A percentile compares a stretch with the other conserved stretches of the same genome.
Evolutionary conservation across 2,888 invertebrate genomes (phyloP).

Genomic region (Pomacea canaliculata): DNA sequence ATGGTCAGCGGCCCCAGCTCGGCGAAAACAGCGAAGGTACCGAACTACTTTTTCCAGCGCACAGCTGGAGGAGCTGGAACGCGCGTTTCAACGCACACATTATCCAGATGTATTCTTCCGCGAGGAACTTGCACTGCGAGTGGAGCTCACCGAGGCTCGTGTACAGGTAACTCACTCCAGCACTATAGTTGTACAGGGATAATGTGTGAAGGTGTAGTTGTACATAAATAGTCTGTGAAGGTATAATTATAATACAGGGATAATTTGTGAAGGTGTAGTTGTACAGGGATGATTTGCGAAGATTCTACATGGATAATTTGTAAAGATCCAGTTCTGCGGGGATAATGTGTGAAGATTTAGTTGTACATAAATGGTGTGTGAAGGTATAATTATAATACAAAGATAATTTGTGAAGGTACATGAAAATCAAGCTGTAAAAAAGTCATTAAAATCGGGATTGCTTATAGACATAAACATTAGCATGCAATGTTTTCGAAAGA

Average conservation of each 20-base stretch:
- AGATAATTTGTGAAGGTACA: too few relatives aligned
- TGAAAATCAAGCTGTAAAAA: too few relatives aligned
- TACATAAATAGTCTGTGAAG: not conserved
- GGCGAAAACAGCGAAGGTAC: constrained; percentile 64
- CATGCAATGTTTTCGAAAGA: too few relatives aligned
- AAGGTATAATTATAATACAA: too few relatives aligned
- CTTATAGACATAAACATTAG: too few relatives aligned
- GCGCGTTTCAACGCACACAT: constrained; percentile 67
- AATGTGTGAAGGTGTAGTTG: not conserved
- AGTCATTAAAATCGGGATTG: too few relatives aligned
- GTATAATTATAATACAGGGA: too few relatives aligned
- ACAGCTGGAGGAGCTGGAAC: constrained; percentile 65
- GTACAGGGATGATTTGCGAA: too few relatives aligned
- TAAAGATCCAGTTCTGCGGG: too few relatives aligned
- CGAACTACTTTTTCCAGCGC: constrained; percentile 66
- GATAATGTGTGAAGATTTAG: too few relatives aligned
- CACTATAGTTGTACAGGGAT: not conserved
- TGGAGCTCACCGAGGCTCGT: constrained; percentile 59
- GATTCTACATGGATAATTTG: too few relatives aligned
- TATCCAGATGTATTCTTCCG: constrained; percentile 68
- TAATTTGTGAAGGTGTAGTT: not conserved
- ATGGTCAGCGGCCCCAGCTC: constrained; percentile 22
- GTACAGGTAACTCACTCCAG: constrained; percentile 47
- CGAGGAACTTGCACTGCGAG: constrained; percentile 60
- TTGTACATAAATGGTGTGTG: too few relatives aligned